These are phyloP conservation scores for Tyria jacobaeae DNA, from an alignment of 2,888 invertebrate species.

Conservation along the genomic window DNA sequence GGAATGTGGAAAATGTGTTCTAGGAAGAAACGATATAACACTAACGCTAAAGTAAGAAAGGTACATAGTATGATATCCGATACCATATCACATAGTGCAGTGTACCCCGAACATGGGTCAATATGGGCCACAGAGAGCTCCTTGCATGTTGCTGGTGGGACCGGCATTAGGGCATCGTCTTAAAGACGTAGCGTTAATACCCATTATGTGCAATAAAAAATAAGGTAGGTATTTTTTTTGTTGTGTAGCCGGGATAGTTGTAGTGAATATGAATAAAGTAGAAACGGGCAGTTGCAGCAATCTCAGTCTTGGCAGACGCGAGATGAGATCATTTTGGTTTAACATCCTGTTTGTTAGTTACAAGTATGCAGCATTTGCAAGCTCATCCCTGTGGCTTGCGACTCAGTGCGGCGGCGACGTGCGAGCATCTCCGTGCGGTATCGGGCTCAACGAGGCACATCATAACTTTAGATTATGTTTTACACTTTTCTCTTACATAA, in stretches of 20 bases:
- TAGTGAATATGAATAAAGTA: background rate
- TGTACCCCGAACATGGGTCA: conserved; percentile 6
- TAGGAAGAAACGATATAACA: conserved; percentile 71
- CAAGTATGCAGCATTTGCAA: background rate
- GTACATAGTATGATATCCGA: conserved; percentile 70
- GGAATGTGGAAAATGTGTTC: conserved; percentile 62
- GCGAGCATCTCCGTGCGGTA: conserved; percentile 50
- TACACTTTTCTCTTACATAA: conserved; percentile 74
- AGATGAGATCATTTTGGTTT: too few relatives aligned
- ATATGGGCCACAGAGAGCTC: background rate
- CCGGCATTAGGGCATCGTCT: too few relatives aligned
- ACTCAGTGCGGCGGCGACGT: background rate
- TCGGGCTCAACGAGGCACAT: conserved; percentile 78
- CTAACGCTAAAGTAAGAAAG: conserved; percentile 64
- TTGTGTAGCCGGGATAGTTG: background rate
- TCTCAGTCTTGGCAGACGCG: background rate
- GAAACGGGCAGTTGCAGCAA: background rate
- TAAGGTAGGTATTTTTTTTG: too few relatives aligned
- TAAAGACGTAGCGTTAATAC: too few relatives aligned
- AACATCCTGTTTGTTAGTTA: background rate
- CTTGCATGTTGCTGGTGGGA: background rate
- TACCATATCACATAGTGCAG: conserved; percentile 63
- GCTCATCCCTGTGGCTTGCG: background rate
- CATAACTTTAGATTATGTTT: conserved; percentile 72
- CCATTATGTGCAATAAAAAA: too few relatives aligned